phyloP scores from a whole-genome alignment of 1,140 invertebrate genomes.

The Teleopsis dalmanni region DNA sequence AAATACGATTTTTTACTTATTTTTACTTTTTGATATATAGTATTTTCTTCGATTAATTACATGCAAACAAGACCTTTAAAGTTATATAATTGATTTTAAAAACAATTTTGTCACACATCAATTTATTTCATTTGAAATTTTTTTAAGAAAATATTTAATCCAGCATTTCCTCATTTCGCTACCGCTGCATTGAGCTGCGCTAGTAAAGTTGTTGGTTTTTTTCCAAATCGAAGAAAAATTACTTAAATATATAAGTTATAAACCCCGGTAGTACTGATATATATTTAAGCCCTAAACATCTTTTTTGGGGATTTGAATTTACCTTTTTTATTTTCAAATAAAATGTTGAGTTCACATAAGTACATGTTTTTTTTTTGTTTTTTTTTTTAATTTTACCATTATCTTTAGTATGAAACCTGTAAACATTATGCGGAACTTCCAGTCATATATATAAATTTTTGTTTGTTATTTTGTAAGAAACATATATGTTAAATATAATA shows the following conservation, averaged over 20 bases:
- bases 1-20: too few species aligned
- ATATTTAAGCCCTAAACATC: neutral
- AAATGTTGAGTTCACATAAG: neutral
- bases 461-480: too few species aligned
- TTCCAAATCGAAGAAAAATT: neutral
- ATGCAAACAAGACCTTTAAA: too few species aligned
- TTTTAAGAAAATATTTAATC: conserved; percentile 19
- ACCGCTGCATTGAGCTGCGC: conserved; percentile 19
- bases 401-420: too few species aligned
- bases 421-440: too few species aligned
- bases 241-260: neutral
- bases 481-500: too few species aligned
- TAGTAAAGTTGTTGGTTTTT: neutral
- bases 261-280: neutral
- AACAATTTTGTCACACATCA: neutral
- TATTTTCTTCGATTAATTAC: conserved; percentile 8
- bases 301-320: too few species aligned
- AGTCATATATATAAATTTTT: too few species aligned
- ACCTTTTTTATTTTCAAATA: too few species aligned
- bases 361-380: neutral
- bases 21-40: conserved; percentile 4
- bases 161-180: conserved; percentile 44
- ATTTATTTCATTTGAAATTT: conserved; percentile 1
- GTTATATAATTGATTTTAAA: too few species aligned
- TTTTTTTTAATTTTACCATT: neutral